phyloP scores from a whole-genome alignment of 2,113 vertebrate species.

The Pardalotus punctatus region DNA sequence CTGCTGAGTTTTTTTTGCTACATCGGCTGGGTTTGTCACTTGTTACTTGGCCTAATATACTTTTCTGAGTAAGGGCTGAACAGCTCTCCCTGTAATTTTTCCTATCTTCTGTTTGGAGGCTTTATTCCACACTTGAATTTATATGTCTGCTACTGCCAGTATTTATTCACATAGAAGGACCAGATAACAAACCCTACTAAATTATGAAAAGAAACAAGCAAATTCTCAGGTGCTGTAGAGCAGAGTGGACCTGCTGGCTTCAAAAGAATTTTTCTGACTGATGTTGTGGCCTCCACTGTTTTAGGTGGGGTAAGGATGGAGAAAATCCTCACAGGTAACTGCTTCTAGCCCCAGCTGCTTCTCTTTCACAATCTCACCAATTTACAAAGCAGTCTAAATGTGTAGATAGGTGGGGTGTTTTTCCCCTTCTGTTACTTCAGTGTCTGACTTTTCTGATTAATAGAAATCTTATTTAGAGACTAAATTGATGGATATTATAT shows the following conservation, averaged over 20 bases:
- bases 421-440: background rate
- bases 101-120: background rate
- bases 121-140: background rate
- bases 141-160: background rate
- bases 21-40: background rate
- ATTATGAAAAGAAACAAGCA: background rate
- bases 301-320: background rate
- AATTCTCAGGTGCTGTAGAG: background rate
- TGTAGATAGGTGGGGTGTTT: background rate
- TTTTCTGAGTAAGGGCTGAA: background rate
- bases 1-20: background rate
- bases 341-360: fast-evolving
- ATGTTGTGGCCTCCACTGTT: background rate
- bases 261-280: background rate
- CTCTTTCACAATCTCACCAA: background rate
- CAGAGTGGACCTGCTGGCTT: background rate
- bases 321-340: background rate
- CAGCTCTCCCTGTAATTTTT: background rate
- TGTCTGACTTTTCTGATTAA: background rate
- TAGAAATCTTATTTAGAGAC: background rate
- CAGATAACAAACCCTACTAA: background rate
- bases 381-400: background rate
- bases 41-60: background rate
- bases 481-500: background rate
- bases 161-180: background rate